A percentile compares a stretch with the other conserved stretches of the same genome.
Evolutionary conservation across 1,140 invertebrate species (phyloP).

Genomic region (Ceratina calcarata): DNA sequence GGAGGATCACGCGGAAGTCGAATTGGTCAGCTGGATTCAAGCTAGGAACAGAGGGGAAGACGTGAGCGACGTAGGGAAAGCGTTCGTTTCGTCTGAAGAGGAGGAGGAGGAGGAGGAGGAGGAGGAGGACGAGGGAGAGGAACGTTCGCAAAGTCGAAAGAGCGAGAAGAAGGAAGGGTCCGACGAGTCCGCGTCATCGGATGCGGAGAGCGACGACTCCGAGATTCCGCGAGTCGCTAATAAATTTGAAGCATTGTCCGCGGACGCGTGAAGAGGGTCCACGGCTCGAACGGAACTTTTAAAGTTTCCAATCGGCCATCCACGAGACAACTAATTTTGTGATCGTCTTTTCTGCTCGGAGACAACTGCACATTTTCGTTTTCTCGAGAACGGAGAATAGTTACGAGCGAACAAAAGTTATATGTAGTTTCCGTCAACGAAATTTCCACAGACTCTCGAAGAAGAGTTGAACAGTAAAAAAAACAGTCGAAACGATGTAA

Average conservation of each 20-base stretch:
- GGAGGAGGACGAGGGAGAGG: slow-evolving; percentile 66
- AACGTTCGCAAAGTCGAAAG: slow-evolving; percentile 30
- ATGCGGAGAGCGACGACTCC: slow-evolving; percentile 46
- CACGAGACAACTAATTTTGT: no score
- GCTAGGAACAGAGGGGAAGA: slow-evolving; percentile 76
- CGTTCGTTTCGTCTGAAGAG: slow-evolving; percentile 63
- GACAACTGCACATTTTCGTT: no score
- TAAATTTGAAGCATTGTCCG: slow-evolving; percentile 74
- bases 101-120: slow-evolving; percentile 70
- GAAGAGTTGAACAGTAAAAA: not conserved
- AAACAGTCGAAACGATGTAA: not conserved
- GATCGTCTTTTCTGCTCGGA: no score
- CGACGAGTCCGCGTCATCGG: slow-evolving; percentile 18
- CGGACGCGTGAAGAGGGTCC: slow-evolving; percentile 18
- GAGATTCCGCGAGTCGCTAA: slow-evolving; percentile 65
- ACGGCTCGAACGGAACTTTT: no score
- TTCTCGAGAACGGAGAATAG: no score
- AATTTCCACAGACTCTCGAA: no score
- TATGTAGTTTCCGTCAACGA: no score
- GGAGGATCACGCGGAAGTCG: slow-evolving; percentile 82
- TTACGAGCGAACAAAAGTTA: no score
- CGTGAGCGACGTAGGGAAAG: slow-evolving; percentile 33
- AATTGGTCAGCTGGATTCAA: slow-evolving; percentile 84
- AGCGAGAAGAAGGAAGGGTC: slow-evolving; percentile 17
- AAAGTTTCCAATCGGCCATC: no score